Base-by-base conservation (phyloP, 2,113 vertebrate species). In the Seriola quinqueradiata region DNA sequence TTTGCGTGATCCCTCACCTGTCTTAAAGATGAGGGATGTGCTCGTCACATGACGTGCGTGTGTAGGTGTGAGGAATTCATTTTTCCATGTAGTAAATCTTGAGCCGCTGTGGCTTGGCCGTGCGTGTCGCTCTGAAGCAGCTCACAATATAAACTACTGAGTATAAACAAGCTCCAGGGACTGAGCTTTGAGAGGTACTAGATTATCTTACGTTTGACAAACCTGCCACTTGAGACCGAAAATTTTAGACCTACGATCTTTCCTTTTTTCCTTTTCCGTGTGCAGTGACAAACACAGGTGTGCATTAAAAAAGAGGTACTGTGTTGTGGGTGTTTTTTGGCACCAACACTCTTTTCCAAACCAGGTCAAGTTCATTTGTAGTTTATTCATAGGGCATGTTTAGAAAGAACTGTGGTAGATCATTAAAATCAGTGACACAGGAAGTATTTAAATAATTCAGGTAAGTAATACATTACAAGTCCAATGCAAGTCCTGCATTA, bases 31-130 rank as follows among this genome's bases (percentile, higher is more conserved):
- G 63, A 87, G 38, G 65, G 79, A 64, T 64, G 71, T 10, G n/a
- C 34, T 48, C 25, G 48, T 86, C 59, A 58, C 28, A 28, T 67
- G 77, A 80, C 1, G 64, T 70, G 60, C 65, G 73, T 60, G 68
- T 67, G 87, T 77, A 57, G 77, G 75, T 87, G 85, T 81, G 8
- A 78, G 84, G 74, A 86, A 89, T 87, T 76, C 70, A 11, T 86
- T 91, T 92, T 90, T 91, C 75, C 87, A 90, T 75, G 48, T 11
- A 21, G 69, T 79, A 64, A 80, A 87, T 60, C 13, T 21, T n/a
- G 6, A 77, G 70, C 69, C 28, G 40, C 68, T 78, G 52, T 63
- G 72, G 57, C 12, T 42, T 72, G 73, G 70, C 74, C 52, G 34
- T 25, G 73, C 4, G 58, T 17, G 13, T 69, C 65, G 40, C 50